Percentiles rank a stretch among this genome's conserved stretches.
phyloP scores from a whole-genome alignment of 2,888 invertebrate genomes.

The Xylota segnis region DNA sequence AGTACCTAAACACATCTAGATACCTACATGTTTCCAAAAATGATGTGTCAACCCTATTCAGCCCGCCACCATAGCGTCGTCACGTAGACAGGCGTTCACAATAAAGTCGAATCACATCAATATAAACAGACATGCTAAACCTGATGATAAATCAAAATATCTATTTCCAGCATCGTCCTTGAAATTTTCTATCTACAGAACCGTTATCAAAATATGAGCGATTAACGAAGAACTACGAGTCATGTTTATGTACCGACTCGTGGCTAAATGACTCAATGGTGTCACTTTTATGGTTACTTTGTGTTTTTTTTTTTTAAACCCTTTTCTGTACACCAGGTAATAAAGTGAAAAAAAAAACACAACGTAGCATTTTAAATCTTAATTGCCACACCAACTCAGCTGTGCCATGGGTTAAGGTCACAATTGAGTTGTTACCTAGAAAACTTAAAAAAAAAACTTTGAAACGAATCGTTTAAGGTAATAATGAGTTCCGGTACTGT shows the following conservation, averaged over 20 bases:
- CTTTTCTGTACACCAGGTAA: constrained; percentile 27
- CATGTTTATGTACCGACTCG: neutral
- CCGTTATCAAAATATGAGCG: neutral
- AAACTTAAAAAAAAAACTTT: neutral
- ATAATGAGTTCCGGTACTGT: neutral
- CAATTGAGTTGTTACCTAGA: neutral
- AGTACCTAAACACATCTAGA: no score
- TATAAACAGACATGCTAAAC: neutral
- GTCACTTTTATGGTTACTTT: neutral
- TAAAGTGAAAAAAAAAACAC: neutral
- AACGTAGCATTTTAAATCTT: constrained; percentile 8
- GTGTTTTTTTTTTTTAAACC: constrained; percentile 1
- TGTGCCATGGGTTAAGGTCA: neutral
- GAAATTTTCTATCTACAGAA: neutral
- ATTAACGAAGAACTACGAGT: neutral
- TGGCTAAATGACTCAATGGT: constrained; percentile 1
- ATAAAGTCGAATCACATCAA: neutral
- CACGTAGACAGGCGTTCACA: no score
- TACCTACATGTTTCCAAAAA: no score
- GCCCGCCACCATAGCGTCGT: no score
- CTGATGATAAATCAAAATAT: neutral
- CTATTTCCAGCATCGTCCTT: neutral
- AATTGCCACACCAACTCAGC: constrained; percentile 7
- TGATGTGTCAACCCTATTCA: no score
- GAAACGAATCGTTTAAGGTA: neutral